Percentiles rank a stretch among this genome's conserved stretches.
phyloP scores from a whole-genome alignment of 2,113 vertebrate species.

The Urocynchramus pylzowi region DNA sequence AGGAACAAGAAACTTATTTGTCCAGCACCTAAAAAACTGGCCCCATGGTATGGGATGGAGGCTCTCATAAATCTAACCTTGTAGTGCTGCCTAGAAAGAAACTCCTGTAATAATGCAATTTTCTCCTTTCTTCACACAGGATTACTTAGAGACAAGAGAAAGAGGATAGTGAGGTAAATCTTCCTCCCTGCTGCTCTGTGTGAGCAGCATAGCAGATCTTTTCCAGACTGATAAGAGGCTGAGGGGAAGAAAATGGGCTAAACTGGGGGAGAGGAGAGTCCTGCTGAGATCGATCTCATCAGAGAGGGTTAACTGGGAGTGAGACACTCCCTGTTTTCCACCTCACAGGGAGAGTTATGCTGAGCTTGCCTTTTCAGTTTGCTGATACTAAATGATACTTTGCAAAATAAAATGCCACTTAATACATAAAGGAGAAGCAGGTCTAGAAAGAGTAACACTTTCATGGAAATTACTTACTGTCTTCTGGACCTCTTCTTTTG shows the following conservation, averaged over 20 bases:
- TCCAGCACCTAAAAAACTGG: not conserved
- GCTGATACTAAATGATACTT: not conserved
- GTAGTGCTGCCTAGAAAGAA: not conserved
- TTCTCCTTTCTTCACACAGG: not conserved
- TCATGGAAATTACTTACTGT: not conserved
- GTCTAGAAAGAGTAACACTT: not conserved
- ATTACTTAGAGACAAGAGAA: not conserved
- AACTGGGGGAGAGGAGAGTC: not conserved
- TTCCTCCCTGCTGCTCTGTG: not conserved
- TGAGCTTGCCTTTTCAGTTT: not conserved
- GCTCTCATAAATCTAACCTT: not conserved
- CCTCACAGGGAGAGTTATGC: not conserved
- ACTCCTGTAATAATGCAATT: not conserved
- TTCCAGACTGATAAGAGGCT: not conserved
- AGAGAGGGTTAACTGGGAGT: not conserved
- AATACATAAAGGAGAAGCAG: not conserved
- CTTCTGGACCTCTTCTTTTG: not conserved
- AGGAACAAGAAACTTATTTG: not conserved
- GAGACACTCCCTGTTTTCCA: not conserved
- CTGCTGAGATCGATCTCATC: fast-evolving
- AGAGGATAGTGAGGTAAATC: not conserved
- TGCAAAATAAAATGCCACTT: not conserved
- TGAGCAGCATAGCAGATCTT: not conserved
- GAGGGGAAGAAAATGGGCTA: not conserved
- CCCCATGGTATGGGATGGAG: fast-evolving